Base-by-base conservation (phyloP, 2,888 invertebrate genomes). In the Augochlorella aurata region DNA sequence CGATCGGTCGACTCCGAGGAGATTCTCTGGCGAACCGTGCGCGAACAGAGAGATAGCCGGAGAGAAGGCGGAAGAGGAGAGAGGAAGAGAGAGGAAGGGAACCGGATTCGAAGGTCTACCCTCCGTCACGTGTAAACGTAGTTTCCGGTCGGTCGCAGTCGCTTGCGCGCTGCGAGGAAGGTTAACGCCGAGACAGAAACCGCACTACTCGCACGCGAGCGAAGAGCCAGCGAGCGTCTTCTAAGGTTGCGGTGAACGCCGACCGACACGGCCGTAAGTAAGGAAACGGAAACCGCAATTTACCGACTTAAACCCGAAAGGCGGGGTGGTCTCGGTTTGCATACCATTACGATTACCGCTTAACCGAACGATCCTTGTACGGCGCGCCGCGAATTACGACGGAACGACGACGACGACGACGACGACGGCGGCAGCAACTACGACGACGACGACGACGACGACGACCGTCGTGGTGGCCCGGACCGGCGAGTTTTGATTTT, bases 281-380 rank as follows among this genome's bases (percentile, higher is more conserved):
- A 75, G 83, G 77, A 81, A 79, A 66, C 71, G 52, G 71, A 18
- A 74, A 78, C 72, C 71, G 65, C 77, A 74, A 74, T 80, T 77
- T 84, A 82, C 80, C 79, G 69, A 69, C 76, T 83, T 70, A 67
- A 79, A 79, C 38, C 16, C 16, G 45, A 61, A 44, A 67, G 68
- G 16, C 10, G 9, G 16, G 61, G 29, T 18, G 58, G 70, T 44
- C 21, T 45, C 61, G 29, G 73, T 69, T 78, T 54, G 49, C 69
- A 9, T 54, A 58, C 58, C n/a, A 52, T 74, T 65, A 54, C 69
- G 69, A 78, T 58, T 68, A 65, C 65, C 79, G 78, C 44, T 65
- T 69, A 49, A 69, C 67, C 73, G 52, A 81, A 77, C 69, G 69
- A 69, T 29, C 69, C 29, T 18, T 45, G 63, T 14, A 69, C 18